Base-by-base conservation (phyloP, 2,797 vertebrate genomes). In the Phrynocephalus guinanensis region DNA sequence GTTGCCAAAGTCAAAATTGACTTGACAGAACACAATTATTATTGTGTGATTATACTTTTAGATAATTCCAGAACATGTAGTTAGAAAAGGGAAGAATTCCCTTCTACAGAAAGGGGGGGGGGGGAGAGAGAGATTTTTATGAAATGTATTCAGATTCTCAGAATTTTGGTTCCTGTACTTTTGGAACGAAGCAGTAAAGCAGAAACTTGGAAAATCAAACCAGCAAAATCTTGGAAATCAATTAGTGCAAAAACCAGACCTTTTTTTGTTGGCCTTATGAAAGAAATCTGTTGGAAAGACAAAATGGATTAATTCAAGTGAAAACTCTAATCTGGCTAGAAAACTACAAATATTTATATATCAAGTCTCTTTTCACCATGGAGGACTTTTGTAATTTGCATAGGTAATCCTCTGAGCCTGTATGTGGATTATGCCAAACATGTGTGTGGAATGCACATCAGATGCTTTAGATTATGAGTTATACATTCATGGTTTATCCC, bases 391-490 rank as follows among this genome's bases (percentile, higher is more conserved):
- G 5, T 88, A 84, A 90, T 94, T 93, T 94, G 66, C 88, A 84
- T 82, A 86, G 82, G 72, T 76, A 93, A 75, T 70, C 92, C 90
- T 90, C 81, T 66, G 11, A 92, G 78, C 67, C 18, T 38, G 87
- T 78, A 79, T 90, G 86, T 93, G 91, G 86, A 84, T 91, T 94
- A 93, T 91, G 92, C 75, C 90, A 94, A 92, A 93, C 92, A 93
- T 91, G 91, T 88, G 90, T 91, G 91, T 91, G 91, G 86, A 91
- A 94, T 94, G 93, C 70, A 79, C 78, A 86, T 93, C 92, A 94
- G 91, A 89, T 88, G 87, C 92, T 95, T 95, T 95, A 91, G 88
- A 92, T 94, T 89, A 93, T 84, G 87, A 82, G 90, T 93, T 93
- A 90, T 84, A 89, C 73, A 90, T 86, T 92, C 93, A 93, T 38